A percentile compares a stretch with the other conserved stretches of the same genome.
Evolutionary conservation across 2,888 invertebrate genomes (phyloP).

Genomic region (Autographa gamma): DNA sequence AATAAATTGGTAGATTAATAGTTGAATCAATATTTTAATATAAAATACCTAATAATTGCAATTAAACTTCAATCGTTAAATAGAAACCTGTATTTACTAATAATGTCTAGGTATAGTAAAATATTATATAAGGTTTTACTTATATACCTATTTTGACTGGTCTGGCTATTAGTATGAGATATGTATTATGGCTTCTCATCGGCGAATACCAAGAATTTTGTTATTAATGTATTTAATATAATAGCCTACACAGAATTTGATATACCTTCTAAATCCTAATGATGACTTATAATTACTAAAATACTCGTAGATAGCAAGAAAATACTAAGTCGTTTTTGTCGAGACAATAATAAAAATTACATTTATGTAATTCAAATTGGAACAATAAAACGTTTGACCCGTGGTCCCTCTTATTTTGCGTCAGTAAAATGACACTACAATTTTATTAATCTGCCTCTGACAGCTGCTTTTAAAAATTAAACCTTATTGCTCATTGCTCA

Average conservation of each 20-base stretch:
- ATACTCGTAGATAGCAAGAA: background rate
- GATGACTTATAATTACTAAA: background rate
- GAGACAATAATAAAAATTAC: conserved; percentile 42
- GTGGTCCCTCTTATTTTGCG: conserved; percentile 44
- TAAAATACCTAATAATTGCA: background rate
- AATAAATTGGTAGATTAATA: background rate
- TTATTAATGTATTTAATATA: too few relatives aligned
- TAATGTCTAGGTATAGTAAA: too few relatives aligned
- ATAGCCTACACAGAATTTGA: too few relatives aligned
- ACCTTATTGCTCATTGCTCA: conserved; percentile 26
- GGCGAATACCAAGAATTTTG: too few relatives aligned
- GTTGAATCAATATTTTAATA: background rate
- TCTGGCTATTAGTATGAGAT: too few relatives aligned
- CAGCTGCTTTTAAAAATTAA: conserved; percentile 23
- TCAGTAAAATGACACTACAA: conserved; percentile 27
- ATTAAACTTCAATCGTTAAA: too few relatives aligned
- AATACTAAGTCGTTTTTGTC: background rate
- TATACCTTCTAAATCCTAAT: too few relatives aligned
- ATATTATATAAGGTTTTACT: too few relatives aligned
- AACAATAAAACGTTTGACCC: conserved; percentile 30
- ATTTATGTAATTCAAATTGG: conserved; percentile 26
- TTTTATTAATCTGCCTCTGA: conserved; percentile 8
- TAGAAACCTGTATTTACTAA: too few relatives aligned
- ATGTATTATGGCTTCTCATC: too few relatives aligned
- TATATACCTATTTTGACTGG: too few relatives aligned